Base-by-base conservation (phyloP, 2,113 vertebrate genomes). In the Procavia capensis region DNA sequence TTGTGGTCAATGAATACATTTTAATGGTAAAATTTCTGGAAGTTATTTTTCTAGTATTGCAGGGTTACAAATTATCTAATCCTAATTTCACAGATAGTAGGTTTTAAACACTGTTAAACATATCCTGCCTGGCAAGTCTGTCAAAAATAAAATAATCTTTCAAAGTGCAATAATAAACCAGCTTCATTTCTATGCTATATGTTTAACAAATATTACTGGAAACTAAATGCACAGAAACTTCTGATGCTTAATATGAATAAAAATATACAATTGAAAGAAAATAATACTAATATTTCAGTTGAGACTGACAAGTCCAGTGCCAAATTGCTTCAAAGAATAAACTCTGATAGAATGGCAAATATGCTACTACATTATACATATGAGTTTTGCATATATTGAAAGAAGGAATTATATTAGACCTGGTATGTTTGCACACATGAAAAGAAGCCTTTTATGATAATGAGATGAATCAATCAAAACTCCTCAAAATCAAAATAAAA, bases 21-120 rank as follows among this genome's bases (percentile, higher is more conserved):
- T 96, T 91, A 97, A 95, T 94, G 84, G 31, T 87, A 95, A 97
- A 92, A 88, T 92, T 89, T 94, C 70, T 93, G 83, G 84, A 88
- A 91, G 63, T 87, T 95, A 95, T 96, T 95, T 97, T 93, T 43
- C 68, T 93, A 76, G 79, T 93, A 90, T 36, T 86, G 84, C 59
- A 95, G 57, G 79, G 57, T 95, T 97, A 96, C 63, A 97, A 96
- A 95, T 96, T 93, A 91, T 86, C 45, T 92, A 92, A 47, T 81
- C 92, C 91, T 95, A 96, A 89, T n/a, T 92, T 95, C 95, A 91
- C 63, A 94, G 63, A 94, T 80, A 97, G 61, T 66, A 93, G 47
- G 70, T 31, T 91, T 70, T 83, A 92, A 95, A 96, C 81, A 96
- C 82, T 82, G 96, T 97, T 97, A 95, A 88, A 17, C 83, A 64